These are phyloP conservation scores for Conchocele bisecta DNA, from an alignment of 2,888 invertebrate species.

Conservation along the genomic window DNA sequence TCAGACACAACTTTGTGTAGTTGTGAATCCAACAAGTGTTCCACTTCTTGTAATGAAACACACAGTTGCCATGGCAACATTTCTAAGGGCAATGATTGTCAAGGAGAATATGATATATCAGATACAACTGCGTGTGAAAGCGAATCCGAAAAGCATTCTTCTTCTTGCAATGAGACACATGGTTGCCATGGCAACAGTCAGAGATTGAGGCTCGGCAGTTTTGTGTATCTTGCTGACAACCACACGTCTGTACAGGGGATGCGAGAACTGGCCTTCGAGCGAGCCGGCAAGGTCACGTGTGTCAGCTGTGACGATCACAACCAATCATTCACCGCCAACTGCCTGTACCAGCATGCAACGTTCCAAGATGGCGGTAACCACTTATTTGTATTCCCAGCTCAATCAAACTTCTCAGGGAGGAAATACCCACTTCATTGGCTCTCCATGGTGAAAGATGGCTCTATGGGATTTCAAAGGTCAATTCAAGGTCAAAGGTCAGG, in stretches of 20 bases:
- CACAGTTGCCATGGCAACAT: too few species aligned
- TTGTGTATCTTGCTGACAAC: slow-evolving; percentile 93
- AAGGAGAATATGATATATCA: too few species aligned
- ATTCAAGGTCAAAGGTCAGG: slow-evolving; percentile 20
- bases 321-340: slow-evolving; percentile 17
- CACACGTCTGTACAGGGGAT: slow-evolving; percentile 98
- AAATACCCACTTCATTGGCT: slow-evolving; percentile 93
- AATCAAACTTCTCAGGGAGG: slow-evolving; percentile 96
- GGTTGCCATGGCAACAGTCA: neutral
- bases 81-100: too few species aligned
- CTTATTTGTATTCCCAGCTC: slow-evolving; percentile 93
- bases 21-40: too few species aligned
- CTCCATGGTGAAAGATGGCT: slow-evolving; percentile 86
- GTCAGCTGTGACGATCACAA: slow-evolving; percentile 63
- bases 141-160: too few species aligned
- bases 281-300: slow-evolving; percentile 66
- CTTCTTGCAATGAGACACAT: neutral
- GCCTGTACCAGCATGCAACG: neutral
- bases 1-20: too few species aligned
- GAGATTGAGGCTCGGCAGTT: slow-evolving; percentile 85
- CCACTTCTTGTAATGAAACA: too few species aligned
- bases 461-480: slow-evolving; percentile 63
- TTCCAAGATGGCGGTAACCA: slow-evolving; percentile 51
- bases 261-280: slow-evolving; percentile 87
- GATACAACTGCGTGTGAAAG: too few species aligned